Conservation (phyloP, 2,113 vertebrate genomes). For the Heteronetta atricapilla region DNA sequence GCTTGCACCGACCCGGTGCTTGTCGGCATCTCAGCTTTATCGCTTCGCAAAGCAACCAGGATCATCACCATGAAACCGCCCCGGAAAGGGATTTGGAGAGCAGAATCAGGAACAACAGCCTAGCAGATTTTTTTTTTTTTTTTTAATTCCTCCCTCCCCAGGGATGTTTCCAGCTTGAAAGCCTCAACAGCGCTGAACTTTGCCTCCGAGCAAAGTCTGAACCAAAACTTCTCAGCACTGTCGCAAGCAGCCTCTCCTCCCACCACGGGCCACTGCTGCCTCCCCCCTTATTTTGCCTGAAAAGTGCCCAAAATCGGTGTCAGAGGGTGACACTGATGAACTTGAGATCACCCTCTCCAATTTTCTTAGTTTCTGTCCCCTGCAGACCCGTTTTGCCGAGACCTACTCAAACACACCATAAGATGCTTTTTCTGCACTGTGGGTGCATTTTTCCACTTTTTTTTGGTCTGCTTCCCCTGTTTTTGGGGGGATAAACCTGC, state of each 20-base stretch:
- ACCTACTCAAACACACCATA: not conserved
- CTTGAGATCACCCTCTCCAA: too few relatives aligned
- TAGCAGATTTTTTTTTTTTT: rapidly evolving
- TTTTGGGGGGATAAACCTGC: not conserved
- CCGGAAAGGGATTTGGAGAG: rapidly evolving
- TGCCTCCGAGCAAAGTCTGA: not conserved
- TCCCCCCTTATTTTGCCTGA: not conserved
- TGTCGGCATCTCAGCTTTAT: rapidly evolving
- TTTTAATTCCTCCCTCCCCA: rapidly evolving
- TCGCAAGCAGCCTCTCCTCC: not conserved
- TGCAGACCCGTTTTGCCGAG: not conserved
- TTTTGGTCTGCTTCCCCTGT: not conserved
- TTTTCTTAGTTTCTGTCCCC: not conserved
- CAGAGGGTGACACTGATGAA: rapidly evolving
- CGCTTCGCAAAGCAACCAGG: not conserved
- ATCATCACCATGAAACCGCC: not conserved
- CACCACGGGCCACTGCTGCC: rapidly evolving
- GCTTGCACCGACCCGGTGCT: rapidly evolving
- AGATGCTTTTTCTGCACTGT: rapidly evolving
- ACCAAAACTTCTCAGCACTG: not conserved
- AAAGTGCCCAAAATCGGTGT: not conserved
- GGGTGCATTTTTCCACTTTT: not conserved
- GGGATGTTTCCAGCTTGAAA: not conserved
- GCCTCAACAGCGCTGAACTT: not conserved
- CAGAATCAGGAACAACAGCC: not conserved